These are phyloP conservation scores for Rhyacophila brunnea DNA, from an alignment of 1,140 invertebrate genomes.

Conservation along the genomic window DNA sequence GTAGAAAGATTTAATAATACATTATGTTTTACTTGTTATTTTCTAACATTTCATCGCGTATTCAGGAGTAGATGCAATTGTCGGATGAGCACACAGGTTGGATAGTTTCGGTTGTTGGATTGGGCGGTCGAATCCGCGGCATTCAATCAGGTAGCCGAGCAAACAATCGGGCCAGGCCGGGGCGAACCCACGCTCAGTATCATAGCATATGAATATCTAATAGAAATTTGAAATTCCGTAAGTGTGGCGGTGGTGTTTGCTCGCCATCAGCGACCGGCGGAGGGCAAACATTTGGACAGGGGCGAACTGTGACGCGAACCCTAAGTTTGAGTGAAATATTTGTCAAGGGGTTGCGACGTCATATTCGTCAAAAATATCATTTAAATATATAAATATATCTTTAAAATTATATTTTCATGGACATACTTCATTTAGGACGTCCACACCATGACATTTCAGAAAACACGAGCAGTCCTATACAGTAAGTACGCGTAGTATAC, in stretches of 20 bases:
- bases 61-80: no score
- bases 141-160: slow-evolving; percentile 29
- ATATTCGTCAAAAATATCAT: no score
- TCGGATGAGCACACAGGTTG: not conserved
- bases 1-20: no score
- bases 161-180: slow-evolving; percentile 13
- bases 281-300: slow-evolving; percentile 30
- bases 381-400: no score
- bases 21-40: no score
- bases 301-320: slow-evolving; percentile 1
- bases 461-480: no score
- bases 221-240: slow-evolving; percentile 53
- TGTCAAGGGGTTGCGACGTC: no score
- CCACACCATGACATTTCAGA: no score
- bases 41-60: no score
- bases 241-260: slow-evolving; percentile 53
- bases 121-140: slow-evolving; percentile 13
- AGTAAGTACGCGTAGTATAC: no score
- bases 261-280: slow-evolving; percentile 43
- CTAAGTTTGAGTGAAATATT: not conserved
- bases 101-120: slow-evolving; percentile 12
- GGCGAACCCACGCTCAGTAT: slow-evolving; percentile 6
- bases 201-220: slow-evolving; percentile 52
- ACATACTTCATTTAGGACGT: no score
- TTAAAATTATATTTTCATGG: no score